Conservation (phyloP, 53 echinoderm and acorn worm genomes). For the Mesocentrotus franciscanus region DNA sequence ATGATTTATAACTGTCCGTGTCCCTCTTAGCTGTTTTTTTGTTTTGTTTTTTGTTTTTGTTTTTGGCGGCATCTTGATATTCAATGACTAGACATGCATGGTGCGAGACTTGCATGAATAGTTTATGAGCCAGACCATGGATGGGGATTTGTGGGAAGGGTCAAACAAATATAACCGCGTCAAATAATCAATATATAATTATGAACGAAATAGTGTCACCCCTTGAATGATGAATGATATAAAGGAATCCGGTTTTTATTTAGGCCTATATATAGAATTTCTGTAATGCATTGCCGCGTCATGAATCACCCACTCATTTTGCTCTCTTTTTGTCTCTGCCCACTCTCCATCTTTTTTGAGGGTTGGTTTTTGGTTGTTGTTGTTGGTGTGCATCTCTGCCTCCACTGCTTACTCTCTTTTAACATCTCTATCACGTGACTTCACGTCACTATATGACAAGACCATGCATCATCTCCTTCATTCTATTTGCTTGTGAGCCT, state of each 20-base stretch:
- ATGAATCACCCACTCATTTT: too few species aligned
- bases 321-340: too few species aligned
- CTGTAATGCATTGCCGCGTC: too few species aligned
- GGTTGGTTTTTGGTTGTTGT: too few species aligned
- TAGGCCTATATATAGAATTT: not conserved
- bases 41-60: not conserved
- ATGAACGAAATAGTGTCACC: not conserved
- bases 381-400: too few species aligned
- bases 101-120: not conserved
- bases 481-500: not conserved
- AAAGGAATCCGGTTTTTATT: not conserved
- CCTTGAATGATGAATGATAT: not conserved
- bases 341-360: too few species aligned
- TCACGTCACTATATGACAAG: too few species aligned
- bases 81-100: not conserved
- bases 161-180: not conserved
- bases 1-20: not conserved
- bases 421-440: too few species aligned
- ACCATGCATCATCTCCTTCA: not conserved
- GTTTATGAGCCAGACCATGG: not conserved
- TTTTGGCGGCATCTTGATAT: not conserved
- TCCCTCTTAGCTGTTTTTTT: not conserved
- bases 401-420: too few species aligned
- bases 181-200: not conserved
- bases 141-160: not conserved